Evolutionary conservation across 2,113 vertebrate genomes (phyloP), one percentile per base, ranked within the genome.

Genomic region (Sebastes fasciatus): DNA sequence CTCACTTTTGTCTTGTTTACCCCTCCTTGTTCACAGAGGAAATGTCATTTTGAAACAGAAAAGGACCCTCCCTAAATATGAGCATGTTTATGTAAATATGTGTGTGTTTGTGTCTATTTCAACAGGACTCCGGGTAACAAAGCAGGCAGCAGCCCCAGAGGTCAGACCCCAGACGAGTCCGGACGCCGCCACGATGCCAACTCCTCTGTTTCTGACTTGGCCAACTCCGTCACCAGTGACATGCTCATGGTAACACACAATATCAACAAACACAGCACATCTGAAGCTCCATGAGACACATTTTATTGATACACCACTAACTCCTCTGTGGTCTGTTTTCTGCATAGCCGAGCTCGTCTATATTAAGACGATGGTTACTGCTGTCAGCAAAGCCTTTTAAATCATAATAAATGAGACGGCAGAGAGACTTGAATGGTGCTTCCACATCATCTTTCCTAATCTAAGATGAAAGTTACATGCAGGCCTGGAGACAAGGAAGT

Each of bases 181-280:
- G 91, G 93, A 84, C 94, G 95, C 4, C 94, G 92, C 60, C 96
- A 97, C 0, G 97, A 99, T 70, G 96, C 96, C 1, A 97, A 93
- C 84, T 98, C 98, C 72, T 99, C 98, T 0, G 97, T 98, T 79
- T 98, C 98, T 0, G 98, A 99, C 89, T 95, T 99, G 76, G 98
- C 97, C 94, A 99, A 99, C 94, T 99, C 98, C 49, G 95, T 99
- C 93, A 99, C 98, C 94, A 99, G 97, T 19, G 98, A 99, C 95
- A 97, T 98, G 97, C 96, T 98, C 23, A 99, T 99, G 98, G 98
- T 99, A 95, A 94, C 92, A 79, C 52, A 45, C 75, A 43, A 26
- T 40, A 23, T 74, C 51, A 67, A 55, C 69, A 76, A 67, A 55
- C 69, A 76, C 10, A 34, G 6, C 46, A 23, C 14, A 42, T 79